Evolutionary conservation across 1,140 invertebrate genomes (phyloP).

Genomic region (Papilio helenus): DNA sequence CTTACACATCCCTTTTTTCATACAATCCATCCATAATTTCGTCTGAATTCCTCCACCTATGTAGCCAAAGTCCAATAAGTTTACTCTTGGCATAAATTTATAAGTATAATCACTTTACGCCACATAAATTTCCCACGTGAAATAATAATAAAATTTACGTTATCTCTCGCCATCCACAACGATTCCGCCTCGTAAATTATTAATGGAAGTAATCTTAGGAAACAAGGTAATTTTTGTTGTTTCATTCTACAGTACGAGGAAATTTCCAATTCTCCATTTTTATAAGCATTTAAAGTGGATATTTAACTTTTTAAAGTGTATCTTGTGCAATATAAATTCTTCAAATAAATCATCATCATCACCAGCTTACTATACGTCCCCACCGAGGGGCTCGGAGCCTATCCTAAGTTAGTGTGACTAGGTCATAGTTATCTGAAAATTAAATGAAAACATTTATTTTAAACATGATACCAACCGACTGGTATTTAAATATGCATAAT

Average conservation of each 20-base stretch:
- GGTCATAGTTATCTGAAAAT: too few species aligned
- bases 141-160: constrained; percentile 15
- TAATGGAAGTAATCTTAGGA: constrained; percentile 15
- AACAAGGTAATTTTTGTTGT: constrained; percentile 25
- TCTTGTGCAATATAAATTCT: too few species aligned
- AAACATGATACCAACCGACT: background rate
- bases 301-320: too few species aligned
- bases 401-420: too few species aligned
- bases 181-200: constrained; percentile 19
- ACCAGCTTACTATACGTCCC: too few species aligned
- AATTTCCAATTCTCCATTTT: background rate
- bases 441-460: background rate
- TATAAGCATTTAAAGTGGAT: background rate
- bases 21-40: too few species aligned
- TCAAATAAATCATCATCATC: too few species aligned
- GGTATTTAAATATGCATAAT: background rate
- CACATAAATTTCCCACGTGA: constrained; percentile 26
- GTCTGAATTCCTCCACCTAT: too few species aligned
- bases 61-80: background rate
- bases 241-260: background rate
- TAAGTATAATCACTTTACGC: constrained; percentile 12
- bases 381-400: too few species aligned
- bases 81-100: background rate
- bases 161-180: constrained; percentile 4
- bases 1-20: too few species aligned